Evolutionary conservation across 2,113 vertebrate genomes (phyloP).

Genomic region (Elanus axillaris): DNA sequence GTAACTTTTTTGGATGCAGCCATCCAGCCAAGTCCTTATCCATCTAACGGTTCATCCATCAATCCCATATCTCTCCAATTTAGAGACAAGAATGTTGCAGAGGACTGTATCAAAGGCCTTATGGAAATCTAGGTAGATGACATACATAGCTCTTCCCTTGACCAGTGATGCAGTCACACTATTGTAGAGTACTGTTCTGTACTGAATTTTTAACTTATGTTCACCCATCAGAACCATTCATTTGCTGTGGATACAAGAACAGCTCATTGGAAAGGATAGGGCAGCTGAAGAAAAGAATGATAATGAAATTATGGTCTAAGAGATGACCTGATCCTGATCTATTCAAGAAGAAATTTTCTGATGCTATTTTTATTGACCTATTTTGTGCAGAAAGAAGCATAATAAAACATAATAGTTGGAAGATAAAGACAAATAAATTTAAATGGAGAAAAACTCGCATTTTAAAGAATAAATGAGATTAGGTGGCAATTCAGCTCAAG

Average conservation of each 20-base stretch:
- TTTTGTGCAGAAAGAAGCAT: not conserved
- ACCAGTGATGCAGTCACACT: not conserved
- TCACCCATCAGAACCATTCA: not conserved
- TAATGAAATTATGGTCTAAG: not conserved
- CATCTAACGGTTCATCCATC: too few species aligned
- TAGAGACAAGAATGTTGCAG: not conserved
- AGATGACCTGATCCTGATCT: not conserved
- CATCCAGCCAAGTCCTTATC: not conserved
- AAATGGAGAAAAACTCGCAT: not conserved
- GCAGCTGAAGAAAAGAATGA: not conserved
- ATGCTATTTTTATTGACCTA: not conserved
- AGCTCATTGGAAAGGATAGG: not conserved
- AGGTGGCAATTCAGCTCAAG: not conserved
- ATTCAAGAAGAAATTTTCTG: not conserved
- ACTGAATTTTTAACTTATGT: not conserved
- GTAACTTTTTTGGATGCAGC: not conserved
- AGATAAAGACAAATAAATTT: not conserved
- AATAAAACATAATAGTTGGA: not conserved
- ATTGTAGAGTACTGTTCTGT: not conserved
- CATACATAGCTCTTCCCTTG: not conserved
- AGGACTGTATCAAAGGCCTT: not conserved
- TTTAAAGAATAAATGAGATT: not conserved
- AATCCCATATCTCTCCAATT: not conserved
- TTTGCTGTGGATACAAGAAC: not conserved
- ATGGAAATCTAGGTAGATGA: not conserved